Conservation (phyloP, 2,797 vertebrate genomes). For the Hyperoplus immaculatus region DNA sequence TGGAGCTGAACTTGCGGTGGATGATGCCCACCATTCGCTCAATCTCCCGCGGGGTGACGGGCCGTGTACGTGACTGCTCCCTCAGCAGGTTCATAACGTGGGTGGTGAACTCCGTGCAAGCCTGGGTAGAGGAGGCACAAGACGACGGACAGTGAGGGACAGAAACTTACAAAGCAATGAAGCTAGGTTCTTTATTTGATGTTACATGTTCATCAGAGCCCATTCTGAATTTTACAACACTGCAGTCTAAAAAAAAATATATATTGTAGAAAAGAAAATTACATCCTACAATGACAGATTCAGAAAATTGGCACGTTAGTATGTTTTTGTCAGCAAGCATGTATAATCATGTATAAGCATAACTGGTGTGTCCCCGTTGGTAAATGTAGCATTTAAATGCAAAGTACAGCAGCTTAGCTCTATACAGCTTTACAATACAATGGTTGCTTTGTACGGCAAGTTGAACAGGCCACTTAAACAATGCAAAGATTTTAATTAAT, state of each 20-base stretch:
- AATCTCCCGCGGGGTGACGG: constrained; percentile 93
- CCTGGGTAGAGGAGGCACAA: constrained; percentile 72
- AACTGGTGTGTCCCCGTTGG: neutral
- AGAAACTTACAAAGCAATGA: constrained; percentile 1
- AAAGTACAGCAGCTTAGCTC: neutral
- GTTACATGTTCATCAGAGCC: neutral
- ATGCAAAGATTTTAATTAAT: neutral
- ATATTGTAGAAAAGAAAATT: neutral
- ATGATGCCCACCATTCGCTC: constrained; percentile 96
- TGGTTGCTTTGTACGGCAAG: neutral
- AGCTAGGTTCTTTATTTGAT: neutral
- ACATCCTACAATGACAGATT: neutral
- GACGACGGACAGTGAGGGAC: constrained; percentile 18
- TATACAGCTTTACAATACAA: no score
- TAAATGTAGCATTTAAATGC: neutral
- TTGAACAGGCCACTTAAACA: neutral
- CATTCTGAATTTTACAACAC: neutral
- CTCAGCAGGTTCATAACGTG: constrained; percentile 95
- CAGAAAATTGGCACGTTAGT: neutral
- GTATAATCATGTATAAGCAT: neutral
- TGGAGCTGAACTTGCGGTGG: constrained; percentile 95
- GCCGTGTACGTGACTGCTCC: constrained; percentile 93
- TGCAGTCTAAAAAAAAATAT: neutral
- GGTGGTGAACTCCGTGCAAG: constrained; percentile 94
- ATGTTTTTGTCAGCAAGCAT: neutral